Base-by-base conservation (phyloP, 2,797 vertebrate genomes). In the Pseudochaenichthys georgianus region DNA sequence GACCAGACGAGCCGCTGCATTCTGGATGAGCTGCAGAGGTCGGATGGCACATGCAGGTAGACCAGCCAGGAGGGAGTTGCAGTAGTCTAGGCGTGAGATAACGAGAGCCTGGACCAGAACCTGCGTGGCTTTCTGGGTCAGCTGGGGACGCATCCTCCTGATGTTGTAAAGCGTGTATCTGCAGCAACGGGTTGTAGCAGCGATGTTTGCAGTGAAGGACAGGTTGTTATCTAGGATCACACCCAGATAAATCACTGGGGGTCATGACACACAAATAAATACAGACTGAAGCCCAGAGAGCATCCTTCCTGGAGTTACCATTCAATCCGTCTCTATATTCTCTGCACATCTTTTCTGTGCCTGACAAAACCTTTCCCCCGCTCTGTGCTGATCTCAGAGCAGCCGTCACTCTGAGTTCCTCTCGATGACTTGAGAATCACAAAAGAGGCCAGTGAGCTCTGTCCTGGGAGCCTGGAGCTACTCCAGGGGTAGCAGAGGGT, bases 341-440 rank as follows among this genome's bases (percentile, higher is more conserved):
- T 52, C n/a, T 66, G 57, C 51, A 42, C 23, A 46, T 66, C 67
- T 66, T 31, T 81, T 76, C 62, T 77, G 45, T 41, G 53, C 38
- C 48, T 50, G 28, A 82, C 42, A 61, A 69, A 51, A 73, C 61
- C 31, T 11, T 10, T 53, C 50, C 46, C 46, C 23, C 19, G 8
- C 34, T 38, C 34, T 55, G 47, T 67, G 51, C 42, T 17, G 64
- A n/a, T 64, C 73, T 64, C 51, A 77, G 51, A 86, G 76, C 66
- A 42, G 62, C 80, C 48, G 70, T 83, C 91, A 65, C 77, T 83
- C 70, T 83, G 41, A 21, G 48, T 91, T 92, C 72, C 65, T 89
- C 82, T 80, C 70, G 68, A 1, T 87, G 82, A 88, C 80, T 88
- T 84, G 81, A 89, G 74, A 91, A 81, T 85, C 68, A 89, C 86